Evolutionary conservation across 1,140 invertebrate species (phyloP), one percentile per base, ranked within the genome.

Genomic region (Physella acuta): DNA sequence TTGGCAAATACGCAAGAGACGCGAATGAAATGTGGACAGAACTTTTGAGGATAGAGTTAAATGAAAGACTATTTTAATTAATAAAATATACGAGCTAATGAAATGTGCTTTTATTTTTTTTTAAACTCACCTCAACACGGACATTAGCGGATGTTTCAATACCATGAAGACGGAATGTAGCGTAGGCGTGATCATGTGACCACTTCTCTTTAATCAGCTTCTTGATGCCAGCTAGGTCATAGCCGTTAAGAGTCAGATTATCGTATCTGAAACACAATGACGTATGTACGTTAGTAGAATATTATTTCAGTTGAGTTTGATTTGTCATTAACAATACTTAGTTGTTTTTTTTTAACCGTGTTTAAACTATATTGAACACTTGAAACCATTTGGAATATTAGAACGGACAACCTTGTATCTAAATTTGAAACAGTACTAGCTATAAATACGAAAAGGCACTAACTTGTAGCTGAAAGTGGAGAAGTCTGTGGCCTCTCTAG

Each of bases 101-200:
- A 49, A 49, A 55, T 20, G 24, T 24, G 24, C 24, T 44, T 11
- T 44, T 44, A 44, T 8, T 44, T 44, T 44, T 44, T 20, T 44
- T 20, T 20, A 44, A 8, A 44, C 59, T 61, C 28, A 64, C 62
- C 62, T 64, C 28, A 28, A 64, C 49, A 11, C 62, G 34, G 36
- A 75, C 65, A 34, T 75, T 61, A 20, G 71, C 73, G 26, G 73
- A 75, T 11, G 59, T 66, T 36, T 66, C 55, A 53, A 75, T 75
- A 16, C 68, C 55, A 37, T 70, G 58, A 0, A 75, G 55, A 34
- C 58, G 55, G 60, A 75, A 75, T 49, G 55, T 67, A 11, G 74
- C 74, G 33, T 70, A 73, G 17, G 64, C 61, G n/a, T 70, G 26
- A 26, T 73, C 72, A 20, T 49, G 24, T 5, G 56, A n/a, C 17